These are phyloP conservation scores for Aethes cnicana DNA, from an alignment of 2,888 invertebrate genomes.

Conservation along the genomic window DNA sequence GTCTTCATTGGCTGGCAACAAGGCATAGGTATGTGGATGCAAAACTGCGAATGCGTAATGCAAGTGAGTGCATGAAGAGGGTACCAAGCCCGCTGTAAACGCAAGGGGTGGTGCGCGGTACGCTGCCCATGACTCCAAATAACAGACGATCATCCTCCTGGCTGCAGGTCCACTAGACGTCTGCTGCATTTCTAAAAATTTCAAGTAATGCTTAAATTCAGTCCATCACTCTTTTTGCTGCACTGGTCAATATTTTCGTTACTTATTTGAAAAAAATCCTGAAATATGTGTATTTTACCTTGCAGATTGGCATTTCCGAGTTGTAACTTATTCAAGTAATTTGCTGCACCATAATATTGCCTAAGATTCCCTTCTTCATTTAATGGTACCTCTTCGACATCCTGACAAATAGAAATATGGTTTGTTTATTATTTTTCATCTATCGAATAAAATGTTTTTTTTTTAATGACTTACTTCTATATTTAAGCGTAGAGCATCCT, in stretches of 20 bases:
- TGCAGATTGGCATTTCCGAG: constrained; percentile 74
- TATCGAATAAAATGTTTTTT: too few relatives aligned
- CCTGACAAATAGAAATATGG: constrained; percentile 41
- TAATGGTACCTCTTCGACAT: constrained; percentile 46
- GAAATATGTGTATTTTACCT: constrained; percentile 51
- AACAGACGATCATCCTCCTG: constrained; percentile 84
- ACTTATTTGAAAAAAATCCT: too few relatives aligned
- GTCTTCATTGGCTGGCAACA: constrained; percentile 85
- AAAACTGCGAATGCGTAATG: constrained; percentile 88
- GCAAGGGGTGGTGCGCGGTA: constrained; percentile 86
- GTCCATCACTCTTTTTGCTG: neutral
- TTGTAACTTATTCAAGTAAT: constrained; percentile 70
- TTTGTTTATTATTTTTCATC: too few relatives aligned
- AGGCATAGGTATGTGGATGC: constrained; percentile 84
- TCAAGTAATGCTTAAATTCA: neutral
- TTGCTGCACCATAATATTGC: constrained; percentile 73
- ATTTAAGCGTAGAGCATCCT: constrained; percentile 52
- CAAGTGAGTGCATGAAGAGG: constrained; percentile 87
- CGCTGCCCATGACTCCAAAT: constrained; percentile 85
- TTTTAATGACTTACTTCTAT: constrained; percentile 47
- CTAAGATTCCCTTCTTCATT: constrained; percentile 43
- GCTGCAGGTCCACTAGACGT: constrained; percentile 49
- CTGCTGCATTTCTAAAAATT: constrained; percentile 68
- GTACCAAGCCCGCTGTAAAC: constrained; percentile 84
- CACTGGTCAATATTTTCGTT: too few relatives aligned